These are phyloP conservation scores for Styela clava DNA, from an alignment of 23 tunicate genomes.

Conservation along the genomic window DNA sequence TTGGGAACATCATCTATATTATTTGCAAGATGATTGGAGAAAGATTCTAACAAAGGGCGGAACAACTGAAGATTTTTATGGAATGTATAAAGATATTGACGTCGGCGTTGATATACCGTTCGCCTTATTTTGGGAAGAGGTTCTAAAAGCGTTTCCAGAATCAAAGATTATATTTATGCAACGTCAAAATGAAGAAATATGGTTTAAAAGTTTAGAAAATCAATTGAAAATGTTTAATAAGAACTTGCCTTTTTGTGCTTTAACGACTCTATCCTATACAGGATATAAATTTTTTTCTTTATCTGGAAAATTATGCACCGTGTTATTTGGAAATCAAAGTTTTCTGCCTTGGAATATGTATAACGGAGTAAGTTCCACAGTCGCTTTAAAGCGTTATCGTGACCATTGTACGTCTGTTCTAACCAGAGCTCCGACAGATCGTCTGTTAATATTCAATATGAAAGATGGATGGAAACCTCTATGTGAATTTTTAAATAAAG, in stretches of 20 bases:
- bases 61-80: no score
- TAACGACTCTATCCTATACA: background rate
- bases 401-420: background rate
- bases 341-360: background rate
- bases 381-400: background rate
- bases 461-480: no score
- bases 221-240: background rate
- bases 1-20: no score
- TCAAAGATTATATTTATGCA: constrained; percentile 2
- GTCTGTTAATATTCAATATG: no score
- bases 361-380: background rate
- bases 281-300: constrained; percentile 8
- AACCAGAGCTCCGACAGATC: no score
- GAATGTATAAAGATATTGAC: no score
- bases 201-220: background rate
- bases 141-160: no score
- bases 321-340: background rate
- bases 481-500: no score
- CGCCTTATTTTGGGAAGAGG: no score
- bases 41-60: no score
- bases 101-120: no score
- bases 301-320: background rate
- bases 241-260: background rate
- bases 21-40: no score
- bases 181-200: background rate